phyloP scores from a whole-genome alignment of 2,113 vertebrate genomes.

The Psophia crepitans region DNA sequence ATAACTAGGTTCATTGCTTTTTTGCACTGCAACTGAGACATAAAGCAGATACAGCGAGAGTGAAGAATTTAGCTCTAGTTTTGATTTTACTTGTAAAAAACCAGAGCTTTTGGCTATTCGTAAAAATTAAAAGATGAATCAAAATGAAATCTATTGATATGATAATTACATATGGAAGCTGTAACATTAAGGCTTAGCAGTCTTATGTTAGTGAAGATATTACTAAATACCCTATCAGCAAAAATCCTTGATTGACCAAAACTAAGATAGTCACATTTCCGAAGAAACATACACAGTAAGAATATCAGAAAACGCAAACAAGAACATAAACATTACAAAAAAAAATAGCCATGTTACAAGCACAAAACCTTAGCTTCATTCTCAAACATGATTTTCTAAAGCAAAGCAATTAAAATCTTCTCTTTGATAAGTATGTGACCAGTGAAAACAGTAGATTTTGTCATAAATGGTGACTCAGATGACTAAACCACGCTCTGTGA shows the following conservation, averaged over 20 bases:
- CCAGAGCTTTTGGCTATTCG: background rate
- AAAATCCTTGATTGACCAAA: background rate
- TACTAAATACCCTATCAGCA: background rate
- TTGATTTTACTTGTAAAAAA: background rate
- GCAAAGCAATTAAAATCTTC: background rate
- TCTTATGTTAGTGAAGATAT: background rate
- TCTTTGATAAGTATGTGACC: background rate
- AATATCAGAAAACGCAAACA: background rate
- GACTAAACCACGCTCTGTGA: background rate
- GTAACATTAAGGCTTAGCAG: background rate
- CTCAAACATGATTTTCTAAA: background rate
- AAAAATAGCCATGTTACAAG: background rate
- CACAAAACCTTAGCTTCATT: background rate
- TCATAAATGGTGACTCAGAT: background rate
- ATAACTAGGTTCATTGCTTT: background rate
- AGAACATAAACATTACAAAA: background rate
- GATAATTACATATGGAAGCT: background rate
- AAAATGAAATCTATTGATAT: conserved; percentile 12
- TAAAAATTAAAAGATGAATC: background rate
- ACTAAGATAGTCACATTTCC: background rate
- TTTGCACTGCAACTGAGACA: background rate
- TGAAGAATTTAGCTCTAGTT: background rate
- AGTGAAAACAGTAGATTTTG: background rate
- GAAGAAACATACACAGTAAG: background rate
- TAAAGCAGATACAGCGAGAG: background rate